Conservation (phyloP, 2,113 vertebrate genomes). For the Ophthalmolycus amberensis region DNA sequence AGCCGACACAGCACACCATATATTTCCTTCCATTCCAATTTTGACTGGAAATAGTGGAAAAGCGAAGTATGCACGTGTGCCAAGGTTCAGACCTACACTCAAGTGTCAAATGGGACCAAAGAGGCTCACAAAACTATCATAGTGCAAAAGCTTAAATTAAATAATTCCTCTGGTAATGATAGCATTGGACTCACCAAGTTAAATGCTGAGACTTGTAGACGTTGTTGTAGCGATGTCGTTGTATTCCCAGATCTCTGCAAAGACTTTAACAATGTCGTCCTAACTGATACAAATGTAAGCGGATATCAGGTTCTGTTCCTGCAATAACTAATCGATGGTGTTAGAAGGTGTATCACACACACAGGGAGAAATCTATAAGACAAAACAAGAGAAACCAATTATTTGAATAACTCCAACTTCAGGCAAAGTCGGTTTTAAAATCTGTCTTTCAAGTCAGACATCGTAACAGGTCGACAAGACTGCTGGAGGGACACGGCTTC, state of each 20-base stretch:
- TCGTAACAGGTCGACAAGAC: neutral
- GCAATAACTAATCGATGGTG: neutral
- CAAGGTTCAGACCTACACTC: slow-evolving; percentile 7
- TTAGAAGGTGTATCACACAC: neutral
- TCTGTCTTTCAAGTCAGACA: neutral
- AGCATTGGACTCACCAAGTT: neutral
- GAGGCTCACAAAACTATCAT: neutral
- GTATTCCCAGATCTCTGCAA: neutral
- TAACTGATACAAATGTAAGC: neutral
- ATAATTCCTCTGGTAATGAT: neutral
- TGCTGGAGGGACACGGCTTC: neutral
- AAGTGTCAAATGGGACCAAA: neutral
- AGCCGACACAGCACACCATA: slow-evolving; percentile 18
- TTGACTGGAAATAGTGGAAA: slow-evolving; percentile 25
- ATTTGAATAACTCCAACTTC: neutral
- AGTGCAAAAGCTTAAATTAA: neutral
- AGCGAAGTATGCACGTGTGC: neutral
- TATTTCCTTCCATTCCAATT: slow-evolving; percentile 42
- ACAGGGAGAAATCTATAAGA: neutral
- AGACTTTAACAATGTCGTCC: neutral
- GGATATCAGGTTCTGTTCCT: neutral
- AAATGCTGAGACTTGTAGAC: neutral
- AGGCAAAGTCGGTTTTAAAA: neutral
- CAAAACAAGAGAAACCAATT: neutral
- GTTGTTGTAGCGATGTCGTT: neutral